These are phyloP conservation scores for Vanessa atalanta DNA, from an alignment of 1,140 invertebrate genomes.

Conservation along the genomic window DNA sequence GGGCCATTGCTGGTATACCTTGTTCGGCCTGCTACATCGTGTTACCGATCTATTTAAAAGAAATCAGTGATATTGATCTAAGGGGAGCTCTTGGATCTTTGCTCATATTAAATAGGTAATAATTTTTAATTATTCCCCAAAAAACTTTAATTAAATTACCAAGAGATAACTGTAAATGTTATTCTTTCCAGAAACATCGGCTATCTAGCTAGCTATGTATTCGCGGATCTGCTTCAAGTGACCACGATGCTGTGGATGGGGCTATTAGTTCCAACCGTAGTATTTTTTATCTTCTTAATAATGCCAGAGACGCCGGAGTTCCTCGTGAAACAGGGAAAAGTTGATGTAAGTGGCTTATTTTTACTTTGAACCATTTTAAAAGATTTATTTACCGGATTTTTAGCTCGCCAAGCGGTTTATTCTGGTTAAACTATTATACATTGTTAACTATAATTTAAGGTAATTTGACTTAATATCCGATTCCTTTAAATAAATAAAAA, in stretches of 20 bases:
- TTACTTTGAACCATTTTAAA: background rate
- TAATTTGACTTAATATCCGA: no score
- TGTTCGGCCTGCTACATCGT: slow-evolving; percentile 76
- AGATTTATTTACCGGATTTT: background rate
- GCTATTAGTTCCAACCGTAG: slow-evolving; percentile 65
- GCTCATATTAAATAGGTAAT: slow-evolving; percentile 70
- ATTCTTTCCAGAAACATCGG: slow-evolving; percentile 71
- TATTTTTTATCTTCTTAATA: slow-evolving; percentile 73
- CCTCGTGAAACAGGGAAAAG: slow-evolving; percentile 75
- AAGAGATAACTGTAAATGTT: background rate
- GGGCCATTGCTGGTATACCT: slow-evolving; percentile 69
- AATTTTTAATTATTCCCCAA: background rate
- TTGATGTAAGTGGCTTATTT: slow-evolving; percentile 62
- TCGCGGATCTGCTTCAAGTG: slow-evolving; percentile 74
- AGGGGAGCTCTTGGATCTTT: slow-evolving; percentile 76
- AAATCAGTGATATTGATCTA: slow-evolving; percentile 72
- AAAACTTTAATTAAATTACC: no score
- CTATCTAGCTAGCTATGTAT: slow-evolving; percentile 75
- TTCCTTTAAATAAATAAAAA: no score
- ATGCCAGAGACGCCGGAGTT: slow-evolving; percentile 81
- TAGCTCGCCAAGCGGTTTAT: no score
- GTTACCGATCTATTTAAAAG: slow-evolving; percentile 71
- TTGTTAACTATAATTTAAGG: no score
- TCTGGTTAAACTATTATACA: no score
- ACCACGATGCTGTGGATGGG: slow-evolving; percentile 74